Evolutionary conservation across 2,797 vertebrate genomes (phyloP).

Genomic region (Mus caroli): DNA sequence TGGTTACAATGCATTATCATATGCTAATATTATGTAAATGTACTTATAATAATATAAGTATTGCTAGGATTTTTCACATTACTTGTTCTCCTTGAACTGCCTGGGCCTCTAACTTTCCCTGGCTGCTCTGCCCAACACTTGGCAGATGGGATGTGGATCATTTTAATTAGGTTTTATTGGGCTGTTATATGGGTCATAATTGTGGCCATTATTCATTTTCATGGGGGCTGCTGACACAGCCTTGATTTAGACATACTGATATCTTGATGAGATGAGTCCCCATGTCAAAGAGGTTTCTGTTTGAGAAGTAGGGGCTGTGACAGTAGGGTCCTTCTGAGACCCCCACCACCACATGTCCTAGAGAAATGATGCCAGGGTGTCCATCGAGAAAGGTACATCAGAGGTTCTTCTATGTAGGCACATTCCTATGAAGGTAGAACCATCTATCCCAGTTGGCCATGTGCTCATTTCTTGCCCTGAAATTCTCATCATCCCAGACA

Average conservation of each 20-base stretch:
- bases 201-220: slow-evolving; percentile 91
- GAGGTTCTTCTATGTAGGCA: slow-evolving; percentile 63
- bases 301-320: slow-evolving; percentile 78
- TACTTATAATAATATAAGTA: slow-evolving; percentile 61
- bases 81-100: slow-evolving; percentile 83
- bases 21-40: slow-evolving; percentile 6
- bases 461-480: neutral
- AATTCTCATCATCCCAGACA: neutral
- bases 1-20: neutral
- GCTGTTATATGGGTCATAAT: slow-evolving; percentile 91
- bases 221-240: slow-evolving; percentile 88
- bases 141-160: slow-evolving; percentile 91
- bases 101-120: slow-evolving; percentile 73
- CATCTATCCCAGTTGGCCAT: neutral
- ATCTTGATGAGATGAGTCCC: slow-evolving; percentile 89
- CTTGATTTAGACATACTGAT: slow-evolving; percentile 88
- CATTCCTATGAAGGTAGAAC: neutral
- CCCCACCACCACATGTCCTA: slow-evolving; percentile 32
- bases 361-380: slow-evolving; percentile 55
- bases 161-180: slow-evolving; percentile 93
- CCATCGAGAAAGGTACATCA: slow-evolving; percentile 46
- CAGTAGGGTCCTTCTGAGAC: slow-evolving; percentile 66
- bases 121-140: slow-evolving; percentile 86
- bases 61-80: slow-evolving; percentile 68
- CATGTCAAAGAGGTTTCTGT: slow-evolving; percentile 81